These are phyloP conservation scores for Neogale vison DNA, from an alignment of 2,113 vertebrate genomes.

Conservation along the genomic window DNA sequence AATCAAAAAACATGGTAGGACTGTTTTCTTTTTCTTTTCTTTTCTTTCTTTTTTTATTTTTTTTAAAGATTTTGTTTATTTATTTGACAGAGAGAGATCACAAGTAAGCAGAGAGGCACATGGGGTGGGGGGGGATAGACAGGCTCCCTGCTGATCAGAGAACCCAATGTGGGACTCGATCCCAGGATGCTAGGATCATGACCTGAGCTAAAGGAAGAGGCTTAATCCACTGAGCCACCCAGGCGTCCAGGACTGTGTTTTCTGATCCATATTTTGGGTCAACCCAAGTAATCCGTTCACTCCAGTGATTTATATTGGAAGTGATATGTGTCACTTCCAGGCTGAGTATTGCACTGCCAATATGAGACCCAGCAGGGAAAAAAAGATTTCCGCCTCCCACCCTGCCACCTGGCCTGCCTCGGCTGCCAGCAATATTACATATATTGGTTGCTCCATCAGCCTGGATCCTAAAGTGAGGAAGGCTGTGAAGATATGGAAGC, in stretches of 20 bases:
- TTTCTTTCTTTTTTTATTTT: too few relatives aligned
- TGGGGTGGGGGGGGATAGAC: too few relatives aligned
- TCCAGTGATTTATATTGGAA: not conserved
- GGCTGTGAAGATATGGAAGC: not conserved
- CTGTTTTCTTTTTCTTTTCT: not conserved
- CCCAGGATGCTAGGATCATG: too few relatives aligned
- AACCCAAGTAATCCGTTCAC: not conserved
- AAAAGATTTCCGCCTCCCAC: too few relatives aligned
- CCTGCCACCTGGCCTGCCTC: not conserved
- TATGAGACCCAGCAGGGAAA: fast-evolving
- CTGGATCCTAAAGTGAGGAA: not conserved
- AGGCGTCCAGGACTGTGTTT: not conserved
- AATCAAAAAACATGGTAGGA: not conserved
- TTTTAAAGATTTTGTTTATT: too few relatives aligned
- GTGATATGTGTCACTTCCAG: not conserved
- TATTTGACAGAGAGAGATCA: too few relatives aligned
- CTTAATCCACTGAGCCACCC: too few relatives aligned
- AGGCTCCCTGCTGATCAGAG: too few relatives aligned
- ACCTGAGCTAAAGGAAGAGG: too few relatives aligned
- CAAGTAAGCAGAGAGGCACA: too few relatives aligned
- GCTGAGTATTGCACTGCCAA: not conserved
- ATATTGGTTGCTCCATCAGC: not conserved
- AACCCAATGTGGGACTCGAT: too few relatives aligned
- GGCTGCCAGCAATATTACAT: not conserved
- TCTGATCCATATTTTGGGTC: not conserved